Evolutionary conservation across 2,797 vertebrate genomes (phyloP).

Genomic region (Eidolon dupreanum): DNA sequence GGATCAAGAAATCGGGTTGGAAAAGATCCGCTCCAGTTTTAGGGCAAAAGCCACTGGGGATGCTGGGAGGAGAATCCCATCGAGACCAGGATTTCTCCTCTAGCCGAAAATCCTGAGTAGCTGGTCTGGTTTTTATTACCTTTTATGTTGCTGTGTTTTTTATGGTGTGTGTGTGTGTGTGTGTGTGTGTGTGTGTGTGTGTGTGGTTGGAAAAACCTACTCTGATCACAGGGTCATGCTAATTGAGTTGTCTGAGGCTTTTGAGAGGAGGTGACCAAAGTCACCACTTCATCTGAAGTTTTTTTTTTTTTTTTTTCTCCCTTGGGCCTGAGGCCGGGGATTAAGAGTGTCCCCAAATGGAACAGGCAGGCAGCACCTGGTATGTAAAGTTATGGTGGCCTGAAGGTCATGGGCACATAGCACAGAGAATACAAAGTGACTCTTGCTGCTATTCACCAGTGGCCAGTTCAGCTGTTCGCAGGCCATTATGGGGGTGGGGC

Average conservation of each 20-base stretch:
- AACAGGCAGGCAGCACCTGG: not conserved
- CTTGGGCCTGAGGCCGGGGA: not conserved
- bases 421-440: not conserved
- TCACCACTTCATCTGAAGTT: not conserved
- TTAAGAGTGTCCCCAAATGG: not conserved
- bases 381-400: not conserved
- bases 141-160: slow-evolving; percentile 82
- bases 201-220: not conserved
- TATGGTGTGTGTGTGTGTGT: slow-evolving; percentile 48
- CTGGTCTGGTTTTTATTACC: slow-evolving; percentile 85
- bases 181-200: slow-evolving; percentile 63
- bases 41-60: slow-evolving; percentile 25
- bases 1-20: not conserved
- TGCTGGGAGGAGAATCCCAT: not conserved
- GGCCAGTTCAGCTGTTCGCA: not conserved
- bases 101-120: slow-evolving; percentile 56
- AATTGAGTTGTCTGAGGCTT: slow-evolving; percentile 31
- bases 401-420: slow-evolving; percentile 13
- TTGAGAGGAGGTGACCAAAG: not conserved
- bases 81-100: not conserved
- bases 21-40: not conserved
- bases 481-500: not conserved
- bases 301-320: not conserved
- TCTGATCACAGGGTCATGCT: slow-evolving; percentile 33
- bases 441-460: not conserved